Evolutionary conservation across 1,140 invertebrate genomes (phyloP).

Genomic region (Lordiphosa stackelbergi): DNA sequence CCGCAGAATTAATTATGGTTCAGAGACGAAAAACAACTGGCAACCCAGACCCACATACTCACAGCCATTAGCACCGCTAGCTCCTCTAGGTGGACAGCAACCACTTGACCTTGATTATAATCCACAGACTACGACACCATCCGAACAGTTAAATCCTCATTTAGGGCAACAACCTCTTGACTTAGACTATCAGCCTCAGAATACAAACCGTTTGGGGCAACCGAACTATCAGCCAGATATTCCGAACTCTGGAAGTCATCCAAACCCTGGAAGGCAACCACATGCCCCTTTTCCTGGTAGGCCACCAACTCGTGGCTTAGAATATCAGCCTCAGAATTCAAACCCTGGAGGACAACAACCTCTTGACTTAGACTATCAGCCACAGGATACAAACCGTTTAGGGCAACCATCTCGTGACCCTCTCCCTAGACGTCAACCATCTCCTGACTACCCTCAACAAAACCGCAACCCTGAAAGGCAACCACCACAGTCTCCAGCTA

Average conservation of each 20-base stretch:
- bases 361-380: constrained; percentile 5
- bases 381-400: too few species aligned
- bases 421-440: neutral
- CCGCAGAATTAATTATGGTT: constrained; percentile 30
- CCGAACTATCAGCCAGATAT: neutral
- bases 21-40: constrained; percentile 25
- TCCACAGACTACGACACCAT: constrained; percentile 1
- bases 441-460: too few species aligned
- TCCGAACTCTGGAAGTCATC: neutral
- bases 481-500: neutral
- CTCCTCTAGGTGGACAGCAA: constrained; percentile 32
- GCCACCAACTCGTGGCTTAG: constrained; percentile 1
- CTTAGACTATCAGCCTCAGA: neutral
- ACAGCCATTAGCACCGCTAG: constrained; percentile 11
- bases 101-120: constrained; percentile 37
- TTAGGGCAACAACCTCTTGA: neutral
- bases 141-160: neutral
- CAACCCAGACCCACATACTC: constrained; percentile 7
- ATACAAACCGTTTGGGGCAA: too few species aligned
- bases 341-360: constrained; percentile 5
- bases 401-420: neutral
- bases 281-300: too few species aligned
- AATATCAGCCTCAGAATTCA: neutral
- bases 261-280: too few species aligned
- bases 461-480: constrained; percentile 1